Evolutionary conservation across 2,888 invertebrate genomes (phyloP).

Genomic region (Elegia similella): DNA sequence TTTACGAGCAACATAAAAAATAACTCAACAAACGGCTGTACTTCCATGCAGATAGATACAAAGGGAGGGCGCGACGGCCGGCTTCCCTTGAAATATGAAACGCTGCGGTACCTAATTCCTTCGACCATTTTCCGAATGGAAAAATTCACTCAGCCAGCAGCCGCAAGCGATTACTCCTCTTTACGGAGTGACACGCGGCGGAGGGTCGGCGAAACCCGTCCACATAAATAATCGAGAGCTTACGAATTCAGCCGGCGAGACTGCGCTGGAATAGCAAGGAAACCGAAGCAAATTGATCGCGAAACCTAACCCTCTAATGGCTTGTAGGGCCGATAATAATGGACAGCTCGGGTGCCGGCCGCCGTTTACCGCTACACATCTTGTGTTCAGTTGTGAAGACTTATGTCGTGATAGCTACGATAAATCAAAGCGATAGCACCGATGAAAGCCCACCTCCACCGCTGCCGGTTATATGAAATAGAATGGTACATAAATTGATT

Average conservation of each 20-base stretch:
- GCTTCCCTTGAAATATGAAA: constrained; percentile 62
- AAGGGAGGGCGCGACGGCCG: constrained; percentile 36
- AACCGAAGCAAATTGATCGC: constrained; percentile 60
- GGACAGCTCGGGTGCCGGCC: constrained; percentile 31
- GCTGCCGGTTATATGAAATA: constrained; percentile 24
- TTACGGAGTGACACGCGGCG: constrained; percentile 61
- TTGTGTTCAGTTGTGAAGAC: constrained; percentile 15
- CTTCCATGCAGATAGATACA: constrained; percentile 39
- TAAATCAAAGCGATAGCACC: constrained; percentile 24
- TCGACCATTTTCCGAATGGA: constrained; percentile 70
- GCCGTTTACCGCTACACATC: constrained; percentile 25
- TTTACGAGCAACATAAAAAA: constrained; percentile 68
- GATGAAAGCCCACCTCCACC: constrained; percentile 19
- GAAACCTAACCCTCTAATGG: constrained; percentile 52
- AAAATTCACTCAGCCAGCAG: constrained; percentile 67
- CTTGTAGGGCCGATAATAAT: constrained; percentile 37
- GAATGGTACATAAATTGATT: constrained; percentile 39
- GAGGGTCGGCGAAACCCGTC: constrained; percentile 45
- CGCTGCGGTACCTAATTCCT: constrained; percentile 63
- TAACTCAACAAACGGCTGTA: constrained; percentile 47
- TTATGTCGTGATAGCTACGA: constrained; percentile 9
- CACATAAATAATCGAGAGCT: constrained; percentile 75
- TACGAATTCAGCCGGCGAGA: constrained; percentile 58
- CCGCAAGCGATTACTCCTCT: constrained; percentile 72
- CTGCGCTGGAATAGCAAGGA: constrained; percentile 53